Base-by-base conservation (phyloP, 2,888 invertebrate species). In the Augiades crinisus region DNA sequence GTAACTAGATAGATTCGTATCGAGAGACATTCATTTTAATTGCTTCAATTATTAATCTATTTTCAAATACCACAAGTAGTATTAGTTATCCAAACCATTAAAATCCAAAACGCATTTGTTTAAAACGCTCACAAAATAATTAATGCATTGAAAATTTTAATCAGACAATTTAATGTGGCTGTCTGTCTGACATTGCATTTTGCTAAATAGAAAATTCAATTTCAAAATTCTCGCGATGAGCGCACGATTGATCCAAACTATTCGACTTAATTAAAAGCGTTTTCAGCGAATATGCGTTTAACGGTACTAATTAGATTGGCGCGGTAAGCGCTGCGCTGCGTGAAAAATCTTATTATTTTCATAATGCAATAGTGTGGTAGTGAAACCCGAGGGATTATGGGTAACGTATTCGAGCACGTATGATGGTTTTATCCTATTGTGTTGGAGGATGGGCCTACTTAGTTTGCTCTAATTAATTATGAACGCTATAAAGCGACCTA, bases 261-360 rank as follows among this genome's bases (percentile, higher is more conserved):
- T 80, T 76, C 72, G 59, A 65, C 73, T 80, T 80, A 79, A 80
- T 82, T 80, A 78, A 50, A 78, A 78, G 60, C 67, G 63, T 67
- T 77, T 77, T 67, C 63, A 70, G 71, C 75, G 51, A 45, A 51
- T 51, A 72, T 69, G 71, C 77, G 75, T 72, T 70, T 70, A 73
- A 65, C 69, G 68, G 55, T 67, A 68, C 71, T 79, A 82, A 83
- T 83, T 78, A 76, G 70, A 81, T 80, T 75, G 62, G 62, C 70
- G 62, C 68, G 59, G 64, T 64, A 62, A 67, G 68, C 64, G 64
- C 58, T 59, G 62, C 61, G 60, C 58, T 64, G 62, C 50, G 54
- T 67, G 70, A 71, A 70, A 65, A 72, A 67, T 70, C 68, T 57
- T 60, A 64, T 72, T 71, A 67, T 67, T 65, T 67, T 65, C 64